Evolutionary conservation across 2,113 vertebrate genomes (phyloP).

Genomic region (Solea senegalensis): DNA sequence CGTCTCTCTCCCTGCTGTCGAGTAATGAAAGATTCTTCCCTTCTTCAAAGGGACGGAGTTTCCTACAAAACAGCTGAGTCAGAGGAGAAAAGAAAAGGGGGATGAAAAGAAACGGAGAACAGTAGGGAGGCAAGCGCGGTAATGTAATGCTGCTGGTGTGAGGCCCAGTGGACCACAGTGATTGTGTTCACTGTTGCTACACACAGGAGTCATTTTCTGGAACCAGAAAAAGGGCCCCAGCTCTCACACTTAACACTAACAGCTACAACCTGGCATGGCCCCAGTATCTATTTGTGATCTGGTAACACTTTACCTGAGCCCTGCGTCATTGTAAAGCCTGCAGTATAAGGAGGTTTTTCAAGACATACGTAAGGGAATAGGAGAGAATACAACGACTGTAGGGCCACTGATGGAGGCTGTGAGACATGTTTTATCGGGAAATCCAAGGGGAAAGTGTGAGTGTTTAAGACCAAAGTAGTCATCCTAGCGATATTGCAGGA

Average conservation of each 20-base stretch:
- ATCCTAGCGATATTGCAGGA: slow-evolving; percentile 26
- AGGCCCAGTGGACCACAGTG: slow-evolving; percentile 74
- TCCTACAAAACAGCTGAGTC: slow-evolving; percentile 85
- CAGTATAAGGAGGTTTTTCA: slow-evolving; percentile 50
- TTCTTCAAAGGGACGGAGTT: slow-evolving; percentile 83
- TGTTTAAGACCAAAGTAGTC: slow-evolving; percentile 32
- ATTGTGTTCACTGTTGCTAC: slow-evolving; percentile 65
- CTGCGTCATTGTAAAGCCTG: slow-evolving; percentile 58
- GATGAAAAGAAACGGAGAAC: slow-evolving; percentile 75
- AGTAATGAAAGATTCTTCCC: slow-evolving; percentile 86
- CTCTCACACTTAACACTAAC: slow-evolving; percentile 60
- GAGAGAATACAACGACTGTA: slow-evolving; percentile 46
- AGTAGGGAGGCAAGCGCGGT: slow-evolving; percentile 65
- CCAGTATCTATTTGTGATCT: slow-evolving; percentile 64
- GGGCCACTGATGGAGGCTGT: slow-evolving; percentile 34
- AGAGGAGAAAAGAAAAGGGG: slow-evolving; percentile 73
- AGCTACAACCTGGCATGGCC: slow-evolving; percentile 49
- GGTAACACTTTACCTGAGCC: slow-evolving; percentile 68
- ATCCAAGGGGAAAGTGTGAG: slow-evolving; percentile 47
- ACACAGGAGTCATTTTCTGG: slow-evolving; percentile 70
- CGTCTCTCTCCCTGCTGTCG: slow-evolving; percentile 71
- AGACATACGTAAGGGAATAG: slow-evolving; percentile 54
- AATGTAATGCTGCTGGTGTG: slow-evolving; percentile 67
- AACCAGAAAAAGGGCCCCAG: slow-evolving; percentile 46
- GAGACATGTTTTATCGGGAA: slow-evolving; percentile 47